These are phyloP conservation scores for Hylyphantes graminicola DNA, from an alignment of 1,140 invertebrate species.

Conservation along the genomic window DNA sequence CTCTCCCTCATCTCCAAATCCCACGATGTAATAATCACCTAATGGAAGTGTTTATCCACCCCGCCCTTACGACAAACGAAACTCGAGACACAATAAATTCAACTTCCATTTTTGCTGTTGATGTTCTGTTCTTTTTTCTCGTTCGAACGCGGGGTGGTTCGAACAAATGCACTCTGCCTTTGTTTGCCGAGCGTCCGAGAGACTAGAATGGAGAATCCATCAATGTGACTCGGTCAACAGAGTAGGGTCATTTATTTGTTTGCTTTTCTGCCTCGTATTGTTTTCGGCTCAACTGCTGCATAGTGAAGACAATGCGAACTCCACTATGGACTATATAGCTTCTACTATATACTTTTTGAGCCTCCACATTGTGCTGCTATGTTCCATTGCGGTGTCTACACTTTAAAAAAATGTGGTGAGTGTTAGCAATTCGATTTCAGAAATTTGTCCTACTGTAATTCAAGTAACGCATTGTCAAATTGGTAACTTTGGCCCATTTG, in stretches of 20 bases:
- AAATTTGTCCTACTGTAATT: too few species aligned
- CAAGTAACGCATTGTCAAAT: too few species aligned
- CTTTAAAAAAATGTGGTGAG: too few species aligned
- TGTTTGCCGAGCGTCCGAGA: not conserved
- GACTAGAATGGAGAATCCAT: slow-evolving; percentile 15
- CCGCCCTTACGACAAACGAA: slow-evolving; percentile 39
- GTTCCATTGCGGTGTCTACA: too few species aligned
- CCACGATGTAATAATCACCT: slow-evolving; percentile 36
- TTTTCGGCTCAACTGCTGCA: not conserved
- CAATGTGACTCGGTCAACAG: slow-evolving; percentile 43
- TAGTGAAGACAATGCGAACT: too few species aligned
- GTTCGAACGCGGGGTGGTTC: not conserved
- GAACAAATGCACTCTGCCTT: not conserved
- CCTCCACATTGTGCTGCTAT: too few species aligned
- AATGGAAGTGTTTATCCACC: slow-evolving; percentile 54
- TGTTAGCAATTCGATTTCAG: too few species aligned
- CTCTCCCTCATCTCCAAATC: not conserved
- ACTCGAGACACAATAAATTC: slow-evolving; percentile 53
- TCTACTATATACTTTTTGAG: too few species aligned
- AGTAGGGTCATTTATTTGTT: slow-evolving; percentile 37
- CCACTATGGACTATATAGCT: too few species aligned
- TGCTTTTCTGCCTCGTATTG: slow-evolving; percentile 2
- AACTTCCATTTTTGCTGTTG: slow-evolving; percentile 7
- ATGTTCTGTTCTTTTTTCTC: slow-evolving; percentile 35
- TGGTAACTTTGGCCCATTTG: too few species aligned